phyloP scores from a whole-genome alignment of 2,888 invertebrate species.

The Osmoderma eremita region DNA sequence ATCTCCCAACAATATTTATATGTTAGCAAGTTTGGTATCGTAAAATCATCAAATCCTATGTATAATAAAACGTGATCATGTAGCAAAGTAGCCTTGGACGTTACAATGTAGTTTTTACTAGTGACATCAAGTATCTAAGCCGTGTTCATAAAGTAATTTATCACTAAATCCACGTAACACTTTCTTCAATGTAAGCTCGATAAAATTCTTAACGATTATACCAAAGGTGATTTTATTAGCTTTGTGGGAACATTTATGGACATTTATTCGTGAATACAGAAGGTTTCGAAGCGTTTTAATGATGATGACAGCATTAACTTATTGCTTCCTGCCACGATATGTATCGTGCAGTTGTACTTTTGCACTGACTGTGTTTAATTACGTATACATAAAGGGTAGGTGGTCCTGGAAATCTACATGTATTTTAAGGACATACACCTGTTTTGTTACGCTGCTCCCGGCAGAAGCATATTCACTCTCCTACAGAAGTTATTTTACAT shows the following conservation, averaged over 20 bases:
- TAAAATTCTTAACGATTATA: conserved; percentile 3
- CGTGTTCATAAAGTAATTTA: no score
- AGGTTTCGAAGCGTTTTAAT: conserved; percentile 31
- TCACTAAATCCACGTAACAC: not conserved
- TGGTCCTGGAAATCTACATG: conserved; percentile 27
- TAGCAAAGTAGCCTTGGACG: no score
- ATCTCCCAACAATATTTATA: no score
- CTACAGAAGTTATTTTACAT: conserved; percentile 6
- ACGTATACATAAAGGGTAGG: conserved; percentile 34
- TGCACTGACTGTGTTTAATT: conserved; percentile 36
- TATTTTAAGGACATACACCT: conserved; percentile 21
- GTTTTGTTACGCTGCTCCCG: conserved; percentile 7
- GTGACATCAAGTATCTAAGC: no score
- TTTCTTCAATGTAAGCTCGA: not conserved
- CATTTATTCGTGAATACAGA: conserved; percentile 21
- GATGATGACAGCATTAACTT: conserved; percentile 41
- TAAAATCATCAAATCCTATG: no score
- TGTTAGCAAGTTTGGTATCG: no score
- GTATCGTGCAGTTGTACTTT: conserved; percentile 34
- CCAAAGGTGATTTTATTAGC: conserved; percentile 20
- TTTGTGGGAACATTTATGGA: conserved; percentile 17
- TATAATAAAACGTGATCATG: no score
- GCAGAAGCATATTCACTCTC: not conserved
- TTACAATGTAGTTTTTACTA: no score
- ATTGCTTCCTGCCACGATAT: conserved; percentile 42